Evolutionary conservation across 2,797 vertebrate species (phyloP).

Genomic region (Platalea minor): DNA sequence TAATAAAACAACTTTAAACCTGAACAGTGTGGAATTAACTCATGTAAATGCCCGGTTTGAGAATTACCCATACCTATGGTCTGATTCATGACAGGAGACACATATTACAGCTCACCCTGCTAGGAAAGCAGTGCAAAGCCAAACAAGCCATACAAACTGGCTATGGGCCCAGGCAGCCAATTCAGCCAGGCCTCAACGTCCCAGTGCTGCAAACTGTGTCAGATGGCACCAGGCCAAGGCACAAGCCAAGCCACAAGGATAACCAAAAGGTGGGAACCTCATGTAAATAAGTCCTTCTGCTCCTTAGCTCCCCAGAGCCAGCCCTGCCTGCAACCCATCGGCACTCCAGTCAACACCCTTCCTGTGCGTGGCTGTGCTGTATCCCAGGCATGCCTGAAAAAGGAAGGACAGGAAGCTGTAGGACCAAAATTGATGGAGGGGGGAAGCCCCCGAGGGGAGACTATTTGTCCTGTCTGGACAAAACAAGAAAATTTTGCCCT

Average conservation of each 20-base stretch:
- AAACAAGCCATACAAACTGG: slow-evolving; percentile 30
- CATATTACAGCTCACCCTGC: neutral
- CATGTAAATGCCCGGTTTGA: neutral
- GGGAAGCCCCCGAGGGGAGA: accelerated
- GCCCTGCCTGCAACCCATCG: neutral
- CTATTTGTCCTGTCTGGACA: neutral
- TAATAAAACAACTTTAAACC: slow-evolving; percentile 6
- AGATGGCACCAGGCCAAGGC: slow-evolving; percentile 20
- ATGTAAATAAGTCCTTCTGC: neutral
- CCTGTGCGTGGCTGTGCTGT: neutral
- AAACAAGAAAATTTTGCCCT: neutral
- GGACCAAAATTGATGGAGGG: neutral
- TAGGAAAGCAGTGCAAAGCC: neutral
- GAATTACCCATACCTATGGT: slow-evolving; percentile 10
- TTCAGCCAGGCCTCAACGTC: slow-evolving; percentile 15
- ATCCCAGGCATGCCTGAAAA: neutral
- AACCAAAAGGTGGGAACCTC: slow-evolving; percentile 26
- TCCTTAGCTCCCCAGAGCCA: neutral
- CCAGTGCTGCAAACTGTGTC: neutral
- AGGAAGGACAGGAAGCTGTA: neutral
- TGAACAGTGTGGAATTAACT: neutral
- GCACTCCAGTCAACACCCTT: neutral
- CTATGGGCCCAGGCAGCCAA: slow-evolving; percentile 33
- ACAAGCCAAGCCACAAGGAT: neutral
- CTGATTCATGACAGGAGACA: slow-evolving; percentile 31